Evolutionary conservation across 2,888 invertebrate species (phyloP).

Genomic region (Slavum lentiscoides): DNA sequence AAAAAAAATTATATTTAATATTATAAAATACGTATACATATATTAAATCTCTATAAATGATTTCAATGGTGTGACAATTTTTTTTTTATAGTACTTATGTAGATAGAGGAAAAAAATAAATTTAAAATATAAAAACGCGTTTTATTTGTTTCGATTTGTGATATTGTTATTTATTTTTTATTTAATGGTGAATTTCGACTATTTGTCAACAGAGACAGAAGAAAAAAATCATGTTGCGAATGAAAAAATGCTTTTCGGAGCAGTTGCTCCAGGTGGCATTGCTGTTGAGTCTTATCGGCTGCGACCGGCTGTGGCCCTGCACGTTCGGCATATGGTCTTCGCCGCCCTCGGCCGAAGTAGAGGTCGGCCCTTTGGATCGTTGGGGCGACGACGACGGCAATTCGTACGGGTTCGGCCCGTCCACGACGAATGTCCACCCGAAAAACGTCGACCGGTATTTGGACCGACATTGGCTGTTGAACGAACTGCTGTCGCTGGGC

Average conservation of each 20-base stretch:
- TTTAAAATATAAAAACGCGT: too few species aligned
- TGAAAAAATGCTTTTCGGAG: constrained; percentile 47
- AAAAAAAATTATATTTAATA: neutral
- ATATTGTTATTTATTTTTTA: too few species aligned
- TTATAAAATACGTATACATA: too few species aligned
- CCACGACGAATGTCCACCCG: constrained; percentile 6
- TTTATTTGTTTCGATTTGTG: too few species aligned
- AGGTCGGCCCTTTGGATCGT: constrained; percentile 18
- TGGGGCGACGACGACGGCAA: constrained; percentile 21
- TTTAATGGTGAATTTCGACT: too few species aligned
- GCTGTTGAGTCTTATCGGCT: constrained; percentile 42
- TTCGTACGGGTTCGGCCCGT: constrained; percentile 26
- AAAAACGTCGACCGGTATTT: constrained; percentile 39
- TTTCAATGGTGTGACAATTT: neutral
- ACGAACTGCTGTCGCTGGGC: constrained; percentile 34
- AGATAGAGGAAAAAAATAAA: too few species aligned
- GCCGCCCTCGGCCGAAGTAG: constrained; percentile 33
- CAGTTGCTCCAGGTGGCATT: constrained; percentile 46
- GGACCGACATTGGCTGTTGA: constrained; percentile 40
- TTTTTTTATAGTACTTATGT: too few species aligned
- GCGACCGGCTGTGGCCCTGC: constrained; percentile 24
- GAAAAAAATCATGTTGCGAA: constrained; percentile 45
- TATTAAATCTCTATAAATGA: neutral
- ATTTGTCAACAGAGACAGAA: constrained; percentile 6
- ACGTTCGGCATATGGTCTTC: constrained; percentile 31